Base-by-base conservation (phyloP, 2,797 vertebrate species). In the Bovichtus variegatus region DNA sequence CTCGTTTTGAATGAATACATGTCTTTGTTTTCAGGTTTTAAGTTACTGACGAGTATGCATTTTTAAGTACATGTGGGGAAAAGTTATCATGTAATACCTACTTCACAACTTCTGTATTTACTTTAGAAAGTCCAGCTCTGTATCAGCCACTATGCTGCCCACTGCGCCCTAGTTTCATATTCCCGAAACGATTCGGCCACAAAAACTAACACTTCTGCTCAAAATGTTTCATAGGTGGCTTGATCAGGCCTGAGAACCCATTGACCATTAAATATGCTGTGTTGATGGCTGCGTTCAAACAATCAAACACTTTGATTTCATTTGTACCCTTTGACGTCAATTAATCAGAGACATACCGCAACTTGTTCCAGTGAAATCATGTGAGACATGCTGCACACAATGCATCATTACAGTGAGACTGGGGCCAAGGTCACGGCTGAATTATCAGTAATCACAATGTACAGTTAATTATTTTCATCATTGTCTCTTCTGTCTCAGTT, bases 341-440 rank as follows among this genome's bases (percentile, higher is more conserved):
- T 62, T 57, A 69, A 54, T 53, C 36, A 67, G 23, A 58, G 10
- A 41, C 12, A 23, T 9, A 8, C 43, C 57, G 47, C 19, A 19
- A 25, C 7, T 66, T 29, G n/a, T 58, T 59, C 21, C 43, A n/a
- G n/a, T 46, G 6, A 73, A 53, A 59, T 40, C 10, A 34, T 55
- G 44, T 36, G 23, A 46, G 10, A 64, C 8, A 27, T 7, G 18
- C 13, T 18, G 21, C 4, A 50, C n/a, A 58, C 5, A 36, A 5
- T 23, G 40, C 19, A 43, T 15, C 41, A 50, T 44, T n/a, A 50
- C 1, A 51, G 29, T 10, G 18, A 62, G 6, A 59, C 18, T 36
- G 25, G 15, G 25, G 67, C 23, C 16, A 69, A 40, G 34, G 49
- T 66, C 68, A 59, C 0, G 11, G 29, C 47, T 80, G 54, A 74